Conservation (phyloP, 2,797 vertebrate genomes). For the Bryconaethiops microstoma region DNA sequence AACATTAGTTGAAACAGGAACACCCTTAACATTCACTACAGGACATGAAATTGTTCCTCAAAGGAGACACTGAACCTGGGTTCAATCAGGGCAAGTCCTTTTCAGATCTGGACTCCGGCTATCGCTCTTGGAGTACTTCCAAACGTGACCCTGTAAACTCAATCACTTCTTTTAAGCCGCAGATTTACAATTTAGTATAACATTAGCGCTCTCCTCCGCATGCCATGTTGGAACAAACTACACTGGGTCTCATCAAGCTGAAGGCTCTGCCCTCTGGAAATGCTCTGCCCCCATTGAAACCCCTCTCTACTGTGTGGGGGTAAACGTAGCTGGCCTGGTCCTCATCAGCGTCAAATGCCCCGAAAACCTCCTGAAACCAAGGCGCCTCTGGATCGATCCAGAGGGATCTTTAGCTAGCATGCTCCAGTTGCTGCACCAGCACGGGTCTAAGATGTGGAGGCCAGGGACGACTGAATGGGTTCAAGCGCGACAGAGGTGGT, state of each 20-base stretch:
- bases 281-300: conserved; percentile 20
- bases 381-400: conserved; percentile 30
- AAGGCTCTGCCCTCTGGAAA: conserved; percentile 21
- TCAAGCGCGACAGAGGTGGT: conserved; percentile 21
- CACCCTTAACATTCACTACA: background rate
- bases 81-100: background rate
- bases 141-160: background rate
- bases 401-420: conserved; percentile 5
- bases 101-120: background rate
- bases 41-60: background rate
- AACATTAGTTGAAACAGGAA: no score
- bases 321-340: conserved; percentile 29
- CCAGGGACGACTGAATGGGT: background rate
- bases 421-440: conserved; percentile 21
- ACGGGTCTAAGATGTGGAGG: conserved; percentile 19
- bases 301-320: conserved; percentile 2
- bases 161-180: conserved; percentile 2
- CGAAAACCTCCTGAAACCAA: conserved; percentile 11
- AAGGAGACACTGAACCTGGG: background rate
- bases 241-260: conserved; percentile 38
- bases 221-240: conserved; percentile 25
- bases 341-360: conserved; percentile 23
- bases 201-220: conserved; percentile 9
- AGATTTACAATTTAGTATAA: conserved; percentile 20
- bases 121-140: background rate